These are phyloP conservation scores for Colletes collaris DNA, from an alignment of 2,888 invertebrate genomes.

Conservation along the genomic window DNA sequence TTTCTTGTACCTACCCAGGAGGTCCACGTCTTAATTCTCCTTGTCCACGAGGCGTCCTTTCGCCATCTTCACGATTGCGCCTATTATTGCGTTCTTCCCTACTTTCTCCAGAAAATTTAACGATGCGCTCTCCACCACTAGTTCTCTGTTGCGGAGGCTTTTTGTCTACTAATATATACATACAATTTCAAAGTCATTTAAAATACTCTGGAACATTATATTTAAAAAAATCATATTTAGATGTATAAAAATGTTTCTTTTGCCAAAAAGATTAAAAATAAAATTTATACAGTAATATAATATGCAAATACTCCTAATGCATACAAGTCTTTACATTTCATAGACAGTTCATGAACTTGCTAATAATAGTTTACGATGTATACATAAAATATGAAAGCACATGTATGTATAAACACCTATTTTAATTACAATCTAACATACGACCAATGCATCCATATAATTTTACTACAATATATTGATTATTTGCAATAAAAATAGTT, in stretches of 20 bases:
- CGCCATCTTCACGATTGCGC: slow-evolving; percentile 86
- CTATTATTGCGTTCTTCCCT: slow-evolving; percentile 90
- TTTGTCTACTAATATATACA: slow-evolving; percentile 83
- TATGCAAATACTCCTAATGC: no score
- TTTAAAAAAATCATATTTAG: no score
- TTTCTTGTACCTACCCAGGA: slow-evolving; percentile 73
- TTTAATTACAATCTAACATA: background rate
- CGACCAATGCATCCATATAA: slow-evolving; percentile 1
- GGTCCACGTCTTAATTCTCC: slow-evolving; percentile 78
- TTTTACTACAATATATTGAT: slow-evolving; percentile 36
- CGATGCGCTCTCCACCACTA: slow-evolving; percentile 82
- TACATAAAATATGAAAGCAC: background rate
- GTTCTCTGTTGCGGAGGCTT: slow-evolving; percentile 78
- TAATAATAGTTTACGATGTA: no score
- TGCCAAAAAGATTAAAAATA: no score
- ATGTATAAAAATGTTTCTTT: background rate
- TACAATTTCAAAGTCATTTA: background rate
- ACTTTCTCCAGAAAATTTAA: slow-evolving; percentile 85
- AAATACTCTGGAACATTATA: background rate
- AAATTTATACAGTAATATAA: no score
- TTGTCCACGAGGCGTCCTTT: slow-evolving; percentile 74
- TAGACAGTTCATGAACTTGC: no score
- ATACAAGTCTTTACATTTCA: no score
- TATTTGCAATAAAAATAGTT: slow-evolving; percentile 33
- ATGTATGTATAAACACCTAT: background rate